A percentile compares a stretch with the other conserved stretches of the same genome.
These are phyloP conservation scores for Lepidostoma basale DNA, from an alignment of 1,140 invertebrate species.

Conservation along the genomic window DNA sequence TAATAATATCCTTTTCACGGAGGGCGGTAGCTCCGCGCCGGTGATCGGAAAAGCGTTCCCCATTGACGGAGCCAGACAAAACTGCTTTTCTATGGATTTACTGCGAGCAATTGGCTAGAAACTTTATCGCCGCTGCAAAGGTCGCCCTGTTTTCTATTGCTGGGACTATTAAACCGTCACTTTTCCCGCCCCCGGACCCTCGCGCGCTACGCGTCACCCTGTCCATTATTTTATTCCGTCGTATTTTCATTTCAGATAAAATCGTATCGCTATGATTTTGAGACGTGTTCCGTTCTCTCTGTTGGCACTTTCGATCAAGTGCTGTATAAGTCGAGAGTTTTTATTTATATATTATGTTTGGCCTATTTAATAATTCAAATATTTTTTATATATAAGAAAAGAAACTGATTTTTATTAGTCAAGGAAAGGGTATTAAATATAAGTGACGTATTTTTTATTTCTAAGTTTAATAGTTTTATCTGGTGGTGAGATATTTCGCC, in stretches of 20 bases:
- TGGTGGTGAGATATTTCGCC: no score
- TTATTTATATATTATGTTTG: no score
- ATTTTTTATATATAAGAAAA: no score
- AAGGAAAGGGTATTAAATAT: no score
- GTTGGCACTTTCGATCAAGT: not conserved
- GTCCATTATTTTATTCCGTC: not conserved
- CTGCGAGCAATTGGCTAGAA: constrained; percentile 12
- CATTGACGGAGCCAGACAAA: constrained; percentile 9
- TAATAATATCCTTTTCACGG: not conserved
- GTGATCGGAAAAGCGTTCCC: constrained; percentile 5
- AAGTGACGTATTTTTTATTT: no score
- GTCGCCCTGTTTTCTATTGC: constrained; percentile 21
- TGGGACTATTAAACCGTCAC: constrained; percentile 14
- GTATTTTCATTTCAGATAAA: constrained; percentile 23
- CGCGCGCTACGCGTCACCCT: not conserved
- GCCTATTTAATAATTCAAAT: no score
- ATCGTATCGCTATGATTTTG: not conserved
- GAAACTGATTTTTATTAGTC: no score
- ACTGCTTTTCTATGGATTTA: constrained; percentile 22
- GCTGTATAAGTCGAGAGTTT: no score
- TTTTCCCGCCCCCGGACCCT: not conserved
- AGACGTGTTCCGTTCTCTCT: not conserved
- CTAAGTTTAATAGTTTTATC: no score
- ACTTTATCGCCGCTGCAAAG: constrained; percentile 16
- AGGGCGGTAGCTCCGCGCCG: not conserved